Conservation (phyloP, 2,797 vertebrate genomes). For the Peromyscus eremicus region DNA sequence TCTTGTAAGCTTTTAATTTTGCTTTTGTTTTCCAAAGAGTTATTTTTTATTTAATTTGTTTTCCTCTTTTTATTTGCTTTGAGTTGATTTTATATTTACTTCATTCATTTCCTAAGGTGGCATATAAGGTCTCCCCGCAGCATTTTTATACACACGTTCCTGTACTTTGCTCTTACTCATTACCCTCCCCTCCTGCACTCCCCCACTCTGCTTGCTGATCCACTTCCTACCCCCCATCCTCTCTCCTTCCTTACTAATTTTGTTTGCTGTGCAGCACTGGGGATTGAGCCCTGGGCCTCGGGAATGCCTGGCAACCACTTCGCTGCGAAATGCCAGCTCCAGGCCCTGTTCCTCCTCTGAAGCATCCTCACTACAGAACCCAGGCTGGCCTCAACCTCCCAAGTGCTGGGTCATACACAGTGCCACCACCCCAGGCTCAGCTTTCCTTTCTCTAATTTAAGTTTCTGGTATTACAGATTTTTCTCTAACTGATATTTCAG, state of each 20-base stretch:
- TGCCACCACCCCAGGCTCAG: background rate
- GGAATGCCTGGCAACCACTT: background rate
- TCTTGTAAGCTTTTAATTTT: background rate
- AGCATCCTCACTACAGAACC: background rate
- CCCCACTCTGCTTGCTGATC: background rate
- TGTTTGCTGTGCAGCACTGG: background rate
- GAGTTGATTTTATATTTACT: background rate
- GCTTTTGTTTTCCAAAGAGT: background rate
- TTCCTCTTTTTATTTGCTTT: background rate
- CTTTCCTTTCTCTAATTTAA: background rate
- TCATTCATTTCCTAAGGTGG: background rate
- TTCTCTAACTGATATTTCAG: background rate
- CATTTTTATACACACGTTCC: rapidly evolving
- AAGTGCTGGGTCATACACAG: background rate
- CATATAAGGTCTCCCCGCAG: background rate
- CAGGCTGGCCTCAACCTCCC: background rate
- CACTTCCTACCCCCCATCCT: background rate
- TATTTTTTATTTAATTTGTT: background rate
- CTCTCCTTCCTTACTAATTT: background rate
- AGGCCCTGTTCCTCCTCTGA: too few relatives aligned
- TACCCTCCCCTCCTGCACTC: background rate
- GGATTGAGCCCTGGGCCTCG: too few relatives aligned
- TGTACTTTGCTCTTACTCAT: background rate
- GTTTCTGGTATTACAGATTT: background rate
- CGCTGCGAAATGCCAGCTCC: background rate